Evolutionary conservation across 2,113 vertebrate genomes (phyloP), one percentile per base, ranked within the genome.

Genomic region (Myiagra hebetior): DNA sequence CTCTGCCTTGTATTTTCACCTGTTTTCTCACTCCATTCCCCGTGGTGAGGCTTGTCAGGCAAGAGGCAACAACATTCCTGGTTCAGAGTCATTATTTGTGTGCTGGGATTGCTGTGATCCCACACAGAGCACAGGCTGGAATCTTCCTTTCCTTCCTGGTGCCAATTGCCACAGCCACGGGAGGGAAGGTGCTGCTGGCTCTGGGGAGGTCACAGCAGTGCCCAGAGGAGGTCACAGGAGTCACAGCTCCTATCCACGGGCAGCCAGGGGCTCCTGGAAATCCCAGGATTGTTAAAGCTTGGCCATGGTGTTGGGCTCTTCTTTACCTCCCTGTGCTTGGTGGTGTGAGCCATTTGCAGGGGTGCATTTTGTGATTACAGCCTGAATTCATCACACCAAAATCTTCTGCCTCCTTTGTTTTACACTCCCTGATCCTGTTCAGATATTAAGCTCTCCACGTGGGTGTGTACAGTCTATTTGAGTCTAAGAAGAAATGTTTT

Each of bases 381-480:
- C 64, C 76, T 84, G 92, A 62, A 87, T 92, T 95, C 91, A 44
- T 81, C 70, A 74, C 97, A 91, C 46, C 75, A 70, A 56, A n/a
- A 72, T 60, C 80, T 35, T 89, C 56, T 80, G 30, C 83, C 60
- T 73, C 80, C 46, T 95, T 96, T 53, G 44, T 78, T 86, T 73
- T 27, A 37, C 33, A 3, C 65, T 76, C 72, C 83, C 93, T 85
- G 85, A 96, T 95, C 75, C 67, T 85, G 70, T 52, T 91, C 78
- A 89, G 78, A 73, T 92, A 91, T 77, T 96, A 93, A 91, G 95
- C 81, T 95, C 59, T 87, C 37, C 53, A 35, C 46, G 19, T 63
- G 85, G 39, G 84, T 93, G 91, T 93, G 52, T 80, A 49, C 72
- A 90, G 37, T 56, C 17, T 20, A 65, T 94, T 82, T 76, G 79